phyloP scores from a whole-genome alignment of 2,888 invertebrate species.

The Arrhopalites spinosus region DNA sequence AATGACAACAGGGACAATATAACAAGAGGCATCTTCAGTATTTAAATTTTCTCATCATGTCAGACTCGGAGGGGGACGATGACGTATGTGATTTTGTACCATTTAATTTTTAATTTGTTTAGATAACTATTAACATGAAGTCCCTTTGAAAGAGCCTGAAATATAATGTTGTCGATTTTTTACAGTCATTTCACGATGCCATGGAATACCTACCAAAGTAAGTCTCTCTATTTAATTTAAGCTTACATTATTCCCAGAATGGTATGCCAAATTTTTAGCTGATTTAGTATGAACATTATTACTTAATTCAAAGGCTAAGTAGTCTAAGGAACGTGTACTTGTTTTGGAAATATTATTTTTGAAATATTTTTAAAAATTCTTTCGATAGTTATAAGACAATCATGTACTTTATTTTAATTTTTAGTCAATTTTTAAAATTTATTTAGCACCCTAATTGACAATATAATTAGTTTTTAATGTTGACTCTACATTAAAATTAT shows the following conservation, averaged over 20 bases:
- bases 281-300: neutral
- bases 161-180: neutral
- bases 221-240: constrained; percentile 31
- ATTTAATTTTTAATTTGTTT: neutral
- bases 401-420: neutral
- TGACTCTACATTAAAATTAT: neutral
- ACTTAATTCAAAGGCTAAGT: neutral
- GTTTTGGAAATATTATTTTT: neutral
- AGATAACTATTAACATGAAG: neutral
- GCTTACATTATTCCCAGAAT: too few relatives aligned
- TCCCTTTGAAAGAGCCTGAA: too few relatives aligned
- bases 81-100: constrained; percentile 42
- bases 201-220: constrained; percentile 53
- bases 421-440: neutral
- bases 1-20: neutral
- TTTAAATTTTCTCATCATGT: constrained; percentile 41
- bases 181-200: constrained; percentile 56
- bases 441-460: neutral
- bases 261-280: too few relatives aligned
- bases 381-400: too few relatives aligned
- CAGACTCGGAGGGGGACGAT: constrained; percentile 54
- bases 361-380: too few relatives aligned
- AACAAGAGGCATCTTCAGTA: neutral
- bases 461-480: too few relatives aligned
- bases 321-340: neutral